phyloP scores from a whole-genome alignment of 30 jellyfish, hydroid and myxozoan species.

The Nemopilema nomurai region DNA sequence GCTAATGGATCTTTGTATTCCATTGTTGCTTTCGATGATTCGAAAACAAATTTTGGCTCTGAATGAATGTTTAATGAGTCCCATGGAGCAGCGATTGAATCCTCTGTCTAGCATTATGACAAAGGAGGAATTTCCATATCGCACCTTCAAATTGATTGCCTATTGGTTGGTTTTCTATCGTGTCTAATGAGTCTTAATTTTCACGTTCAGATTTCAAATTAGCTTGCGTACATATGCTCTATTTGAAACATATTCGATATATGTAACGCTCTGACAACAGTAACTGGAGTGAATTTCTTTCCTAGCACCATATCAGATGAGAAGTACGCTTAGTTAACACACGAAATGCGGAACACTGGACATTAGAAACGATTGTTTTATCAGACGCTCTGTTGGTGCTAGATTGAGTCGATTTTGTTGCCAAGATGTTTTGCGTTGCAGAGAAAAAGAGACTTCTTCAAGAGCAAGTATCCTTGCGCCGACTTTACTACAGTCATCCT shows the following conservation, averaged over 20 bases:
- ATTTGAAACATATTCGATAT: background rate
- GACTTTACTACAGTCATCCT: slow-evolving; percentile 55
- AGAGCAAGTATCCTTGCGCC: slow-evolving; percentile 30
- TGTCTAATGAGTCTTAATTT: background rate
- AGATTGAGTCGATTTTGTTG: background rate
- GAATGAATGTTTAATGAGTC: background rate
- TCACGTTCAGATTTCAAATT: background rate
- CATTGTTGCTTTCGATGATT: background rate
- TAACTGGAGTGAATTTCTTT: background rate
- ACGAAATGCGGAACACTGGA: too few species aligned
- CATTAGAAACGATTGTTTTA: too few species aligned
- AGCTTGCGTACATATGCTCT: background rate
- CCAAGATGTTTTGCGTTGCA: background rate
- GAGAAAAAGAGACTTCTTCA: background rate
- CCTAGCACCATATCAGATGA: background rate
- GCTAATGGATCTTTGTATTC: too few species aligned
- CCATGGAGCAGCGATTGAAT: background rate
- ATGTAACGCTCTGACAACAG: background rate
- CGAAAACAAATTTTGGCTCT: background rate
- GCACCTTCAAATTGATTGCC: background rate
- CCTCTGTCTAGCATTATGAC: background rate
- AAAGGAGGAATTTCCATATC: background rate
- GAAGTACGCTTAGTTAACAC: background rate
- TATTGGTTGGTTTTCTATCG: too few species aligned
- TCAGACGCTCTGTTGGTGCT: too few species aligned